phyloP scores from a whole-genome alignment of 2,113 vertebrate genomes.

The Vireo altiloquus region DNA sequence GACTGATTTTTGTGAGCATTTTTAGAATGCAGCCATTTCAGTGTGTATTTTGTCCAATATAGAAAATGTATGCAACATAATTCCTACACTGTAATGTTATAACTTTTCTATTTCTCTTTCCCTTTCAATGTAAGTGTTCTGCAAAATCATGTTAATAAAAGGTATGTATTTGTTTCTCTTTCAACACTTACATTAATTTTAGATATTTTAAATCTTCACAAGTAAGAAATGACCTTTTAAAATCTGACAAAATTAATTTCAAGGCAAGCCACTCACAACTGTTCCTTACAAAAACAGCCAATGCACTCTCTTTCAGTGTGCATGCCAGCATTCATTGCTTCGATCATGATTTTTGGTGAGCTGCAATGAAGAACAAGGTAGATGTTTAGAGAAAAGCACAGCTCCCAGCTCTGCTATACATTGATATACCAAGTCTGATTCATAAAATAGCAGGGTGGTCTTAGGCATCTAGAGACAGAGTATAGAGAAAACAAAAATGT shows the following conservation, averaged over 20 bases:
- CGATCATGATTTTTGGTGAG: neutral
- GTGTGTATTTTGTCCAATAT: neutral
- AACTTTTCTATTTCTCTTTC: neutral
- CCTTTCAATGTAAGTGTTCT: neutral
- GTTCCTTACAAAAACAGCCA: neutral
- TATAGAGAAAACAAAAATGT: neutral
- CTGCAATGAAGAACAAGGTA: neutral
- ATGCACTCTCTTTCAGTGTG: neutral
- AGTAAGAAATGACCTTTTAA: neutral
- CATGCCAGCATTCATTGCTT: neutral
- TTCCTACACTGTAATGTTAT: neutral
- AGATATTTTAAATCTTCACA: neutral
- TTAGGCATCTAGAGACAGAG: neutral
- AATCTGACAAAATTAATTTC: neutral
- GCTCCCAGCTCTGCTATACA: rapidly evolving
- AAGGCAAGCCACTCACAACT: neutral
- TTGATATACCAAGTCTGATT: neutral
- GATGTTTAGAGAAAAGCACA: neutral
- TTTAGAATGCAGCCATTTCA: neutral
- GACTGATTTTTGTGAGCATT: neutral
- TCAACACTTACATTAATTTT: neutral
- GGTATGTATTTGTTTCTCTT: neutral
- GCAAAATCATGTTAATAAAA: neutral
- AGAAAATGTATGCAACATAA: neutral
- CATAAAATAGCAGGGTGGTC: neutral